Evolutionary conservation across 64 coral and sea anemone genomes (phyloP), one percentile per base, ranked within the genome.

Genomic region (Stichodactyla mertensii): DNA sequence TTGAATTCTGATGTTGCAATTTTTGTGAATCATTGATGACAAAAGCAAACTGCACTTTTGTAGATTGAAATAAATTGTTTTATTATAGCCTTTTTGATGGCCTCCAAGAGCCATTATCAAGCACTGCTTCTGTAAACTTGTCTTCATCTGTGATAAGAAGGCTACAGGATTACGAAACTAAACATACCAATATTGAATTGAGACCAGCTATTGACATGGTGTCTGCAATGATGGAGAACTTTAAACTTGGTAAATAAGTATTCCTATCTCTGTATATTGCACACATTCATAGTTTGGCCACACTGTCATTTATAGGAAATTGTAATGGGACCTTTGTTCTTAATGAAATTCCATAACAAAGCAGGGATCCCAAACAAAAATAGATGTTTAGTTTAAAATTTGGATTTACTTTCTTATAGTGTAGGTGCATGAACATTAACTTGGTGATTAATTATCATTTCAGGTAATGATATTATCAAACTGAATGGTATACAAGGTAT

Each of bases 151-250:
- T 81, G 16, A 6, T 81, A 0, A 55, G 19, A 18, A 81, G 54
- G 31, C 51, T 81, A 20, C 16, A 81, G 1, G 78, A 81, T 8
- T 31, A 74, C 13, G 69, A 74, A 74, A 74, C 8, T 74, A 74
- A 74, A 74, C 10, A 36, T 27, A 74, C 78, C 52, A 11, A 52
- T 53, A 18, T n/a, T 16, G 83, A 61, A 20, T 18, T 61, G 27
- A 61, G 83, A 14, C 55, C 55, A 24, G 60, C 60, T 36, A 64
- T 85, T 64, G 83, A 85, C 24, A 31, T 64, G 55, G 36, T 85
- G 13, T 59, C 56, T 16, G 60, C 83, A 26, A 26, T 85, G n/a
- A 85, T 85, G 83, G 83, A 85, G 24, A 85, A 85, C 24, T 85
- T 85, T 55, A 85, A 22, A 61, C 83, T 85, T 57, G 83, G 83